Base-by-base conservation (phyloP, 2,113 vertebrate genomes). In the Takifugu bimaculatus region DNA sequence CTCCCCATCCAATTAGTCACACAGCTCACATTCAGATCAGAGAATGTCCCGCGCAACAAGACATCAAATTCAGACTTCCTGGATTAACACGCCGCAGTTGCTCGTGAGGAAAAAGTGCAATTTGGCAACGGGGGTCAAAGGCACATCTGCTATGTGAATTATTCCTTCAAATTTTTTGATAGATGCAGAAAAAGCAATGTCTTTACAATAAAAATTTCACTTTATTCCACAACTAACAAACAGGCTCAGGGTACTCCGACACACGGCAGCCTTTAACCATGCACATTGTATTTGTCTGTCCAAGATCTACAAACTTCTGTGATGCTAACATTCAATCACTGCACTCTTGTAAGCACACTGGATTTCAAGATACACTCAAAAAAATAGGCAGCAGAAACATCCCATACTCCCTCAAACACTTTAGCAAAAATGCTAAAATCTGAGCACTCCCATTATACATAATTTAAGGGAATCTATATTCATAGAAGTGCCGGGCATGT, bases 391-490 rank as follows among this genome's bases (percentile, higher is more conserved):
- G 59, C 67, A 74, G 82, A 84, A 85, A 85, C 81, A 82, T 81
- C 80, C 81, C 72, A 61, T 78, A 81, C 77, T 63, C 76, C 73
- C 75, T 82, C 63, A 86, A 85, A 85, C 72, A 75, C 83, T 87
- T 87, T 84, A 86, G 82, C 72, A 75, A 86, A 88, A 88, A 87
- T 88, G 85, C 81, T 82, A 82, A 89, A 89, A 87, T 87, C 78
- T 60, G 65, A 87, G 83, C 82, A 81, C 82, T 88, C 77, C 83
- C 86, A 89, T 88, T 86, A 89, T 88, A 87, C 84, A 86, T 88
- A 87, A 88, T 89, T 89, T 89, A 89, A 74, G 75, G 80, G 83
- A 89, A 89, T 89, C 86, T 89, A 89, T 87, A 89, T 89, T 89
- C 88, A 89, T 88, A 83, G 86, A 81, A 85, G 85, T 78, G 73